Conservation (phyloP, 2,113 vertebrate genomes). For the Xiphias gladius region DNA sequence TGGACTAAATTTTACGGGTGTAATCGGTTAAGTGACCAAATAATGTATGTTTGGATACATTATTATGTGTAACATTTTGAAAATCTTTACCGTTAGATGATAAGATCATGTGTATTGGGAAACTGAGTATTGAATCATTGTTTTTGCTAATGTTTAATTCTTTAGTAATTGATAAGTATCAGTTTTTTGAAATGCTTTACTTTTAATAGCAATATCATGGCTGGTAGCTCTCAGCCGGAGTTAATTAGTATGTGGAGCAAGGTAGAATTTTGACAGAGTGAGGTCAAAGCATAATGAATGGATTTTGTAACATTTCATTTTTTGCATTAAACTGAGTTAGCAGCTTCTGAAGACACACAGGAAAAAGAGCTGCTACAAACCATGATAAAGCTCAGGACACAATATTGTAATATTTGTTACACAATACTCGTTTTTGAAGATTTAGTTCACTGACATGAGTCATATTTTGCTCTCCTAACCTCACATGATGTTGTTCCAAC, state of each 20-base stretch:
- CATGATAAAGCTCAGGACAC: neutral
- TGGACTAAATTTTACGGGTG: too few species aligned
- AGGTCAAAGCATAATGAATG: neutral
- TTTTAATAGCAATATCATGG: neutral
- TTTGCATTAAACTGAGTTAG: neutral
- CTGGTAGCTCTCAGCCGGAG: neutral
- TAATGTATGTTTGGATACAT: too few species aligned
- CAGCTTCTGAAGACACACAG: neutral
- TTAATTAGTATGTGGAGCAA: neutral
- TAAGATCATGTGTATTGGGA: neutral
- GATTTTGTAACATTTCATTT: neutral
- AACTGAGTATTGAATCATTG: neutral
- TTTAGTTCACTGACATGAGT: neutral
- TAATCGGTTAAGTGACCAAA: too few species aligned
- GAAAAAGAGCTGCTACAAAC: neutral
- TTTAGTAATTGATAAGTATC: neutral
- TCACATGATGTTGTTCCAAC: conserved; percentile 12
- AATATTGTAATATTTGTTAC: neutral
- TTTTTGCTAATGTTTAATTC: neutral
- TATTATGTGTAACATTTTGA: neutral
- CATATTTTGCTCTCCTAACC: conserved; percentile 12
- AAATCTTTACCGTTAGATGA: neutral
- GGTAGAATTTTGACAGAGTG: neutral
- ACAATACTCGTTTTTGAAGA: neutral
- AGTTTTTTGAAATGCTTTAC: neutral